Evolutionary conservation across 2,797 vertebrate species (phyloP), one percentile per base, ranked within the genome.

Genomic region (Sarcophilus harrisii): DNA sequence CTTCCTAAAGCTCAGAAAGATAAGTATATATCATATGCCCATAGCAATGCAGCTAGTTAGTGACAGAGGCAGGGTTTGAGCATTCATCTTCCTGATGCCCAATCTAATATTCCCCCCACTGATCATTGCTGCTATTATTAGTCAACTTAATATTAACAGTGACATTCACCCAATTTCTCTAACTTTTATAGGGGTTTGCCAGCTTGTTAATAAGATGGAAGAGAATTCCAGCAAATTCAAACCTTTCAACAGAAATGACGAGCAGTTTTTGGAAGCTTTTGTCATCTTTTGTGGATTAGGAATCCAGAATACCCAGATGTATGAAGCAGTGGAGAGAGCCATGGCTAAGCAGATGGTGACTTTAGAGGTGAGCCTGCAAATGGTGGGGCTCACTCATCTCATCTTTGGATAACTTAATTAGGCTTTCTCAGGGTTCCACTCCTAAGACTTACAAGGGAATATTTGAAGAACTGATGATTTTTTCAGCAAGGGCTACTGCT

Each of bases 261-360:
- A 99, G 93, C 99, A 99, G 98, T 99, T 99, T 98, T 98, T 99
- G 97, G 99, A 99, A 98, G 99, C 99, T 0, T 99, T 99, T 6
- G 99, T 99, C 96, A 99, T 99, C 98, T 99, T 99, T 97, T 99
- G 99, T n/a, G 99, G 99, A 27, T 98, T 99, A 90, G 99, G 99
- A 60, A 99, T 99, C 97, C 99, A 99, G 98, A 99, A 99, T 98
- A 99, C 99, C 0, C 99, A 99, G 99, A 99, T 99, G 99, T 99
- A 99, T 0, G 99, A 99, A 97, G 99, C 99, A 0, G 99, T 99
- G 98, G 99, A 99, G 97, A 98, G 99, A 98, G 99, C 99, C 96
- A 99, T 99, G 99, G 99, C 99, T 96, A 99, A 99, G 97, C 99
- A 99, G 95, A 99, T 99, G 98, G 99, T 99, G 98, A 99, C 99